Base-by-base conservation (phyloP, 2,888 invertebrate genomes). In the Dione juno region DNA sequence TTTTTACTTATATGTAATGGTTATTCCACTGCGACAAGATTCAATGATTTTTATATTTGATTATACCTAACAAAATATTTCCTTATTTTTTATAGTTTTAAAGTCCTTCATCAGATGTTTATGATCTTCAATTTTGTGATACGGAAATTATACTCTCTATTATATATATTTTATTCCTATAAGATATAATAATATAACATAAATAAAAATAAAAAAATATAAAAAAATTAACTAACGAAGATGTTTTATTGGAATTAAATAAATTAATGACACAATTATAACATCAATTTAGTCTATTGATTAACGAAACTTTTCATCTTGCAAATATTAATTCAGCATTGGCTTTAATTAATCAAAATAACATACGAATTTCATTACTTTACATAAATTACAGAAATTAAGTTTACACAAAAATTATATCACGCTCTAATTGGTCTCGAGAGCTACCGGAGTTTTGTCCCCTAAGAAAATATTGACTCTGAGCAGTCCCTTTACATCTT, bases 401-500 rank as follows among this genome's bases (percentile, higher is more conserved):
- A 89, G 89, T 92, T 92, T 92, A 88, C 88, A 79, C 82, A 89
- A 89, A 91, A 92, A 93, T 92, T 84, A 88, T 85, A 81, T 80
- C 88, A 90, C 91, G 93, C 92, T 89, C 92, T 92, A 92, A 92
- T 92, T 93, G 91, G 80, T 85, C 79, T 82, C 79, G 81, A 82
- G 85, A 86, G 87, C 82, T 84, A 81, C 83, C 81, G 82, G 78
- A 78, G 82, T 86, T 81, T 80, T 89, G 92, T 92, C 92, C 92
- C 92, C 89, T 87, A 89, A 87, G 83, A 89, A 81, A 93, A 93
- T 89, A 92, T 92, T 92, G 86, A 87, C 87, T 81, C 77, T 72
- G 70, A 77, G 76, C 75, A 81, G 87, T 86, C 90, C 90, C 91
- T 88, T 88, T 90, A 89, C 89, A 89, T 92, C 88, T 88, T 87